phyloP scores from a whole-genome alignment of 2,888 invertebrate genomes.

The Aphidoletes aphidimyza region DNA sequence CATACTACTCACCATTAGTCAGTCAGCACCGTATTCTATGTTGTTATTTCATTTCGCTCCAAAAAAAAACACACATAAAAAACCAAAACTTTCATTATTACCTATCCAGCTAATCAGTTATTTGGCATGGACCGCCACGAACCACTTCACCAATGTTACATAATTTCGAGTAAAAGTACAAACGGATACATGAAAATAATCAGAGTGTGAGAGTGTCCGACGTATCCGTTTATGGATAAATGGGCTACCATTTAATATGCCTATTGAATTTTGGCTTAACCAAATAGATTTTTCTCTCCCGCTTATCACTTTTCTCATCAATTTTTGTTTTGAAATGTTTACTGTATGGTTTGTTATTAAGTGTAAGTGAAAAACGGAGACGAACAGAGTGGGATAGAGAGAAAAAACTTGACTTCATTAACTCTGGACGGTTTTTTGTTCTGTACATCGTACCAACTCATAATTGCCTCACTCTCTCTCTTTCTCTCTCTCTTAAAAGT shows the following conservation, averaged over 20 bases:
- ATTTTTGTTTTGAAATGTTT: slow-evolving; percentile 5
- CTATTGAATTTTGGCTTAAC: neutral
- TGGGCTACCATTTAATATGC: neutral
- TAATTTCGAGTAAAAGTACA: neutral
- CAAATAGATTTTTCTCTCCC: neutral
- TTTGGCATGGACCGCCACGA: neutral
- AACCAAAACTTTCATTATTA: slow-evolving; percentile 14
- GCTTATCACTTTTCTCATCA: neutral
- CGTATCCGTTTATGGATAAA: slow-evolving; percentile 9
- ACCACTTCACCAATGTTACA: neutral
- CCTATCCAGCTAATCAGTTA: slow-evolving; percentile 18
- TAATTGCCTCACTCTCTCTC: neutral
- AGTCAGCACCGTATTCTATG: slow-evolving; percentile 1
- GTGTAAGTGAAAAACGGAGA: neutral
- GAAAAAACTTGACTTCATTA: too few species aligned
- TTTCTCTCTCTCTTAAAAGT: too few species aligned
- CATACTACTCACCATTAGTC: neutral
- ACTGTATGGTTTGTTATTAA: neutral
- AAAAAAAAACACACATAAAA: neutral
- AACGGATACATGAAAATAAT: neutral
- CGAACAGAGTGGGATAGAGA: too few species aligned
- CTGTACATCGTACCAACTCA: neutral
- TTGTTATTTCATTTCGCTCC: slow-evolving; percentile 23
- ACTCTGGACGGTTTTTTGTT: too few species aligned
- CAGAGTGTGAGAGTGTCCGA: neutral